Evolutionary conservation across 2,113 vertebrate species (phyloP), one percentile per base, ranked within the genome.

Genomic region (Oryzias melastigma): DNA sequence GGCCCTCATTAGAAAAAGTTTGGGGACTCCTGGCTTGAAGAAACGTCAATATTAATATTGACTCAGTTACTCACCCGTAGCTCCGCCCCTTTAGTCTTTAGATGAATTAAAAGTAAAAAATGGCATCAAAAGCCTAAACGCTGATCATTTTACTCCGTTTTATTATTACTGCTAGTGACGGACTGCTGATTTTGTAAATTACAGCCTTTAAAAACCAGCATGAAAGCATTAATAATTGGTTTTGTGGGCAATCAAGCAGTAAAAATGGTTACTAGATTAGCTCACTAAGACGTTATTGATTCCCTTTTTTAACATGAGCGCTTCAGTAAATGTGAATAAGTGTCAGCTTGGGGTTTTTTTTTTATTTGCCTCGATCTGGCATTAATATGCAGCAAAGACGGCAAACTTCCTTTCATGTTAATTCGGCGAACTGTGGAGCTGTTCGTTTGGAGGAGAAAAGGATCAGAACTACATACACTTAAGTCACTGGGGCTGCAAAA

Each of bases 111-210:
- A 35, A 29, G 6, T 29, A 6, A 29, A 29, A 7, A 5, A 25
- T 25, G 24, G 24, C 24, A 29, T 16, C 52, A 40, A 65, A 55
- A 54, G 24, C 51, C 50, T 44, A 63, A 72, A 54, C 55, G 15
- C 29, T 25, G 12, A 64, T 41, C 57, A 53, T 25, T 62, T 58
- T 42, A 10, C 3, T 50, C 52, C 4, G 25, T 56, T 50, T 7
- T 46, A 15, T 54, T 42, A 53, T 45, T 13, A 3, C 13, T 5
- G 25, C 27, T 42, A 15, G 40, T 54, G 62, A 46, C 15, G 17
- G 15, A 42, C 22, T n/a, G 62, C 62, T 54, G 25, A n/a, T 48
- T 76, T 59, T 13, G 40, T 53, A 62, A 27, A 68, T 54, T 47
- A 18, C 56, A 48, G 45, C 52, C 54, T 8, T 41, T 16, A 22